Conservation (phyloP, 2,113 vertebrate genomes). For the Ailuropoda melanoleuca region DNA sequence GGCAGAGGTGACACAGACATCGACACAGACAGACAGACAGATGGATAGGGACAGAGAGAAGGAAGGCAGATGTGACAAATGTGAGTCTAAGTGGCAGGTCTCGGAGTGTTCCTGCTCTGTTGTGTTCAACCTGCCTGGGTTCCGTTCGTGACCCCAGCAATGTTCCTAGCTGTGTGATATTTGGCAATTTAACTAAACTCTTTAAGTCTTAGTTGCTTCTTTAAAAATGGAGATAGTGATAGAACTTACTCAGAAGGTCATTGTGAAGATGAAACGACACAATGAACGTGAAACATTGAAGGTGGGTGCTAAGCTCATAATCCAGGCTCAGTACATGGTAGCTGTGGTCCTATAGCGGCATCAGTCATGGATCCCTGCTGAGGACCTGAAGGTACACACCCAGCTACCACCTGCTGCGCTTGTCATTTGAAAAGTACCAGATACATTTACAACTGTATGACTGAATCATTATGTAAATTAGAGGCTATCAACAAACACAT, state of each 20-base stretch:
- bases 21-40: not conserved
- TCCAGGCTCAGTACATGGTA: not conserved
- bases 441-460: not conserved
- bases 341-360: not conserved
- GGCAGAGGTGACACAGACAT: not conserved
- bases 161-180: not conserved
- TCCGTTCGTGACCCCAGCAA: not conserved
- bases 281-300: not conserved
- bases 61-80: not conserved
- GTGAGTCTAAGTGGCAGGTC: not conserved
- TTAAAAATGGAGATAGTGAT: not conserved
- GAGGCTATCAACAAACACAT: not conserved
- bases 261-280: not conserved
- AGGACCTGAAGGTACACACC: not conserved
- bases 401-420: not conserved
- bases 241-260: not conserved
- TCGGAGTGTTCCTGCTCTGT: not conserved
- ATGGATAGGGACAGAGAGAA: not conserved
- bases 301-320: not conserved
- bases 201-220: not conserved
- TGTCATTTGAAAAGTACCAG: slow-evolving; percentile 12
- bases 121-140: not conserved
- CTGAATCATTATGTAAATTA: not conserved
- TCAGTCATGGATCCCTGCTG: not conserved
- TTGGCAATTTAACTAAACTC: not conserved